phyloP scores from a whole-genome alignment of 1,140 invertebrate species.

The Drosophila pallidifrons region DNA sequence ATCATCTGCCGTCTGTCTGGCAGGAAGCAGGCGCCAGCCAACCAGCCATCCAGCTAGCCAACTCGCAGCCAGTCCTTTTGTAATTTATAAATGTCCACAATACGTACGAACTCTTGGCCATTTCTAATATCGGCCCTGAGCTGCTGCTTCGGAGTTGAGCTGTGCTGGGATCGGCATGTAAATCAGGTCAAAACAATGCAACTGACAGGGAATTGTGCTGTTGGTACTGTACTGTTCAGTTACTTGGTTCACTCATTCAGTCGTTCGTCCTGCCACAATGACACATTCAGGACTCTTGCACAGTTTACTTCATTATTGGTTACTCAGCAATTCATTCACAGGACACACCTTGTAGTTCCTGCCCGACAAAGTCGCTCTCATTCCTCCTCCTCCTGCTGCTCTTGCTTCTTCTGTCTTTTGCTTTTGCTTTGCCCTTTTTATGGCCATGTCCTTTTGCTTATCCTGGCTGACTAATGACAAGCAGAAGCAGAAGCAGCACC shows the following conservation, averaged over 20 bases:
- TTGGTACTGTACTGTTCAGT: slow-evolving; percentile 14
- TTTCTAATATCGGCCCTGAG: slow-evolving; percentile 29
- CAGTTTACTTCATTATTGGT: slow-evolving; percentile 83
- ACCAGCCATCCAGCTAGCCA: background rate
- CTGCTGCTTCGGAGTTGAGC: background rate
- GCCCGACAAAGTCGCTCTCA: slow-evolving; percentile 6
- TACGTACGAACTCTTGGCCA: slow-evolving; percentile 27
- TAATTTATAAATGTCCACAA: slow-evolving; percentile 80
- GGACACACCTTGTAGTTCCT: slow-evolving; percentile 73
- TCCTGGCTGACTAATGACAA: slow-evolving; percentile 80
- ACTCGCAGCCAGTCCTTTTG: slow-evolving; percentile 49
- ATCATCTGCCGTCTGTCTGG: slow-evolving; percentile 40
- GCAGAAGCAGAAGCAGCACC: slow-evolving; percentile 37
- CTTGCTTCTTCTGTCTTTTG: slow-evolving; percentile 25
- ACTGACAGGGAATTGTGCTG: slow-evolving; percentile 79
- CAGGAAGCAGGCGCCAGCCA: slow-evolving; percentile 24
- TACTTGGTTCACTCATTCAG: background rate
- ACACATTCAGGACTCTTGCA: slow-evolving; percentile 69
- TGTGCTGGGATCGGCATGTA: slow-evolving; percentile 64
- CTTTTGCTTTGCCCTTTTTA: slow-evolving; percentile 79
- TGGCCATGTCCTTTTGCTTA: slow-evolving; percentile 77
- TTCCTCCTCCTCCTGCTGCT: background rate
- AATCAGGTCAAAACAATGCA: slow-evolving; percentile 84
- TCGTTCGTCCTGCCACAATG: slow-evolving; percentile 57
- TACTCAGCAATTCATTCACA: slow-evolving; percentile 82